Conservation (phyloP, 2,113 vertebrate genomes). For the Aspidoscelis tigris region DNA sequence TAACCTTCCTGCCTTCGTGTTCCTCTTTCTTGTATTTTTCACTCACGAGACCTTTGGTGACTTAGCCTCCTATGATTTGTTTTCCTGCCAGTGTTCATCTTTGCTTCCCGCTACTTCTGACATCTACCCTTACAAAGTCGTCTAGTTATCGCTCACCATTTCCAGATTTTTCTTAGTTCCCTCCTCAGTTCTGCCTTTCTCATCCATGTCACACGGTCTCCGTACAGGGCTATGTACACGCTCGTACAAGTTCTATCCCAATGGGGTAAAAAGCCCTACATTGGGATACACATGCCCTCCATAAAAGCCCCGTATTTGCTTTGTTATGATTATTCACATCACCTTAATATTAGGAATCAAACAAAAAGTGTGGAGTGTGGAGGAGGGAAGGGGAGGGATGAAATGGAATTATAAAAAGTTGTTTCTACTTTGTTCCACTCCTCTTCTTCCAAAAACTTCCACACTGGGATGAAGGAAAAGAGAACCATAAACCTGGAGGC, state of each 20-base stretch:
- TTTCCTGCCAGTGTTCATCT: not conserved
- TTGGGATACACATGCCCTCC: not conserved
- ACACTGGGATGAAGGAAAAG: not conserved
- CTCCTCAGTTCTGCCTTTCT: not conserved
- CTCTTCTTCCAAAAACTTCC: not conserved
- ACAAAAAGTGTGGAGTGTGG: no score
- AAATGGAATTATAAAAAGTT: not conserved
- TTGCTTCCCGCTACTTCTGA: not conserved
- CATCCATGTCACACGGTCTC: not conserved
- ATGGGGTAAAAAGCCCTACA: not conserved
- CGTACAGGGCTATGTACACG: conserved; percentile 18
- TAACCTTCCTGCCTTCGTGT: not conserved
- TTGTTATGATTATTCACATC: not conserved
- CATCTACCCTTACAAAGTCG: not conserved
- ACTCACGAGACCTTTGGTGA: not conserved
- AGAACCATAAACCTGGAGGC: not conserved
- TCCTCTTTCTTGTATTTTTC: not conserved
- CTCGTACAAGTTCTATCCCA: not conserved
- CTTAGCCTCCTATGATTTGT: not conserved
- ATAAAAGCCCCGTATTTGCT: not conserved
- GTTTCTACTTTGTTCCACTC: conserved; percentile 7
- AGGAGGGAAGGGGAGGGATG: not conserved
- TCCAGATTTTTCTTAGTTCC: not conserved
- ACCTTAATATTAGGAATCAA: not conserved
- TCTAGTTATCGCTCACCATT: not conserved